Evolutionary conservation across 2,888 invertebrate species (phyloP), one percentile per base, ranked within the genome.

Genomic region (Neoascia interrupta): DNA sequence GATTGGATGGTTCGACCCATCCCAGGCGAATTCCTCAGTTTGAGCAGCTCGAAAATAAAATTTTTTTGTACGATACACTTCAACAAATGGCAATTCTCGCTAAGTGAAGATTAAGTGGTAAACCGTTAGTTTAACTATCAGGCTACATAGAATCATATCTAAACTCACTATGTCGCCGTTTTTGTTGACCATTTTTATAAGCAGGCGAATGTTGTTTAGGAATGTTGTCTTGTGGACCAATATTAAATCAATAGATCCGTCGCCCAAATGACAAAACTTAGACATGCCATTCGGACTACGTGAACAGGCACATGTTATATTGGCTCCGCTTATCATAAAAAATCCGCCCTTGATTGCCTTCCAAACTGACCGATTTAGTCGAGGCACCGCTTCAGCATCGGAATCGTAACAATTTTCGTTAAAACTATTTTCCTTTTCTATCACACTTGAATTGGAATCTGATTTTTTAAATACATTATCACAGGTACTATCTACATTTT

Each of bases 241-340:
- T 80, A 95, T 92, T 81, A 96, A 90, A 88, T 96, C 94, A 70
- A 94, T 90, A 85, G 92, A 93, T 21, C 96, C 96, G 87, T 96
- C 94, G 0, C 95, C 95, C 34, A 95, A 89, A 86, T 96, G 95
- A 85, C 93, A 93, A 83, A 91, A 92, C 1, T 94, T 94, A 41
- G 95, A 93, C 83, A 95, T 92, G 43, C 96, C 96, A 84, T 92
- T 91, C 0, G 94, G 94, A 83, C 93, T 92, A 80, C 93, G 91
- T 13, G 91, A 90, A 86, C 95, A 95, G 19, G 93, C 92, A 85
- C 95, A 95, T 36, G 93, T 93, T 45, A 95, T 92, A 84, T 94
- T 94, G 16, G 94, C 93, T 49, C 93, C 92, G 83, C 93, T 94
- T 11, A 96, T 92, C 90, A 94, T 94, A 83, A 94, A 92, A 87